Evolutionary conservation across 2,113 vertebrate species (phyloP).

Genomic region (Neofelis nebulosa): DNA sequence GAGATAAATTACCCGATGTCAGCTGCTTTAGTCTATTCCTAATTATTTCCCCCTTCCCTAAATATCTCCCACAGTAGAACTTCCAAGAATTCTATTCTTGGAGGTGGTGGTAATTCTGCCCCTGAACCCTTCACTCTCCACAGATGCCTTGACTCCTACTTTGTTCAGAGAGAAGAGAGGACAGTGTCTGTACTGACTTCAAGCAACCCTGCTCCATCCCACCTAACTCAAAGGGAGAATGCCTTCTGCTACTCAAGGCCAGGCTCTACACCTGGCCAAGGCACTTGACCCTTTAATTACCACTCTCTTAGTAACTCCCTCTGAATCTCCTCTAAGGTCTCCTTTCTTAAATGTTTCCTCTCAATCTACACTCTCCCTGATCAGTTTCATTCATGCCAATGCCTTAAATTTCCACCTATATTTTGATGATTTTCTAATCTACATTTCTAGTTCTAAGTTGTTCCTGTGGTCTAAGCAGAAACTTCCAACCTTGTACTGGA

Average conservation of each 20-base stretch:
- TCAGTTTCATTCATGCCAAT: neutral
- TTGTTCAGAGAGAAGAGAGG: neutral
- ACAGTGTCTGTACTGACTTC: neutral
- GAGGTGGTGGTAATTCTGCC: neutral
- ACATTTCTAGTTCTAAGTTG: neutral
- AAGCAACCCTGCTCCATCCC: neutral
- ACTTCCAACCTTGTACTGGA: neutral
- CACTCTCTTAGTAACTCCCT: neutral
- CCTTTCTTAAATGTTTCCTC: neutral
- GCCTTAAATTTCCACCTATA: neutral
- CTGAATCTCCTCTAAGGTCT: neutral
- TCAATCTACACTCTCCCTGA: neutral
- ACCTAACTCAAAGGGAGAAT: neutral
- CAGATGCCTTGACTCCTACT: neutral
- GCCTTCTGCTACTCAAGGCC: neutral
- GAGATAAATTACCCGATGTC: neutral
- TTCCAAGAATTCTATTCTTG: neutral
- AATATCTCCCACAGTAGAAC: neutral
- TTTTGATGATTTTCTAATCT: slow-evolving; percentile 10
- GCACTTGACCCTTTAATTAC: neutral
- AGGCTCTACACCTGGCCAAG: neutral
- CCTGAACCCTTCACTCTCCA: neutral
- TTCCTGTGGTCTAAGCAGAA: neutral
- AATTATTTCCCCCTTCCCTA: neutral
- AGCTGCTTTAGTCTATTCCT: neutral